Conservation (phyloP, 2,113 vertebrate species). For the Pholis gunnellus region DNA sequence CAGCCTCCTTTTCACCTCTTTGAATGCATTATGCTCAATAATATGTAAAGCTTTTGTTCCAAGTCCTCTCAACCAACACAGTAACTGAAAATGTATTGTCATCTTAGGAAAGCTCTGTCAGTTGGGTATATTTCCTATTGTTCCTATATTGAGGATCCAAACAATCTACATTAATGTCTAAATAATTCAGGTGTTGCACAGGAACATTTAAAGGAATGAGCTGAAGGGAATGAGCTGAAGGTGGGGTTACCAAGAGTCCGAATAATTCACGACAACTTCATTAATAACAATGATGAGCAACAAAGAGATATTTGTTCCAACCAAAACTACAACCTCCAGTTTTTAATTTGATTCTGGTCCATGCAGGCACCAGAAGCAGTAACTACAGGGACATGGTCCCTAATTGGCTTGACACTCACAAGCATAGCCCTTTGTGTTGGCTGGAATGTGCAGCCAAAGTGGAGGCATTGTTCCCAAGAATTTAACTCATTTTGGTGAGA, state of each 20-base stretch:
- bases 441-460: not conserved
- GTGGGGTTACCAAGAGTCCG: not conserved
- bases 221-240: no score
- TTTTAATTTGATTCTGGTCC: not conserved
- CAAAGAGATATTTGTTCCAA: not conserved
- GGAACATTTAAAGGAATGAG: slow-evolving; percentile 1
- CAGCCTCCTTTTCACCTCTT: slow-evolving; percentile 46
- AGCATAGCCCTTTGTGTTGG: not conserved
- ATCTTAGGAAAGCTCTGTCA: slow-evolving; percentile 18
- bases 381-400: not conserved
- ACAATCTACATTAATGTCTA: slow-evolving; percentile 23
- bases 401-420: not conserved
- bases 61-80: slow-evolving; percentile 23
- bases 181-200: slow-evolving; percentile 2
- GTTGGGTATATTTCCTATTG: slow-evolving; percentile 3
- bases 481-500: not conserved
- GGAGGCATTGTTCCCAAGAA: not conserved
- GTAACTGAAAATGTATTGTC: slow-evolving; percentile 29
- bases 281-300: not conserved
- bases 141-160: slow-evolving; percentile 12
- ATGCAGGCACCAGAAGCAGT: not conserved
- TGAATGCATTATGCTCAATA: slow-evolving; percentile 66
- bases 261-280: not conserved
- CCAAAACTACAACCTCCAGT: not conserved
- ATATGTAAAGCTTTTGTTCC: slow-evolving; percentile 53